Percentiles rank a stretch among this genome's conserved stretches.
phyloP scores from a whole-genome alignment of 2,797 vertebrate species.

The Muscicapa striata region DNA sequence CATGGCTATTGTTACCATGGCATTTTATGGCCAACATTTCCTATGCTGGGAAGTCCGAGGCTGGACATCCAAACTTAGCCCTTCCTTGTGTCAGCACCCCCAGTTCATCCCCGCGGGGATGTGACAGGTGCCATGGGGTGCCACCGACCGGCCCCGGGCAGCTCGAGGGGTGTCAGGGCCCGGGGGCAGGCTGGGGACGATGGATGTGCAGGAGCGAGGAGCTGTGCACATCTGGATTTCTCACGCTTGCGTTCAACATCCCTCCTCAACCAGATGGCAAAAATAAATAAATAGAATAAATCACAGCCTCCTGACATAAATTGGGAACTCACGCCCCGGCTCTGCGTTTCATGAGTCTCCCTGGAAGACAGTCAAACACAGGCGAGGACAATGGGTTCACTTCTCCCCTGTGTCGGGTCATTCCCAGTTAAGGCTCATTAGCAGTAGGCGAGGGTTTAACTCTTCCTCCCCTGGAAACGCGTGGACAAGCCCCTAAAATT shows the following conservation, averaged over 20 bases:
- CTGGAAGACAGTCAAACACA: constrained; percentile 61
- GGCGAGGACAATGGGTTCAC: constrained; percentile 66
- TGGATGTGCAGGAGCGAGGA: background rate
- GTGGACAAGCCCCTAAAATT: background rate
- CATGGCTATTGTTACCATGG: accelerated
- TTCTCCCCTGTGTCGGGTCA: constrained; percentile 62
- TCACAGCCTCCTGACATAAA: constrained; percentile 66
- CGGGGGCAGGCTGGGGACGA: background rate
- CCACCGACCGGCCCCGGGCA: accelerated
- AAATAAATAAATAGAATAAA: constrained; percentile 73
- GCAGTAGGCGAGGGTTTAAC: constrained; percentile 31
- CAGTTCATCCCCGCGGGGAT: accelerated
- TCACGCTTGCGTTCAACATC: constrained; percentile 54
- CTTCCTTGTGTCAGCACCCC: accelerated
- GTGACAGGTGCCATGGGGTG: background rate
- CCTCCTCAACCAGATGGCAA: constrained; percentile 68
- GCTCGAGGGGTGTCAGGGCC: accelerated
- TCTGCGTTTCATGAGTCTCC: constrained; percentile 60
- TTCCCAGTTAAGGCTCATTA: constrained; percentile 68
- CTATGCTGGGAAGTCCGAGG: background rate
- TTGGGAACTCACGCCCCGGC: constrained; percentile 57
- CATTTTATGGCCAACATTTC: background rate
- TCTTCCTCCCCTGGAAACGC: background rate
- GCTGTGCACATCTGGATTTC: constrained; percentile 66
- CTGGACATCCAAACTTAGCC: background rate